Conservation (phyloP, 2,113 vertebrate genomes). For the Antigone vipio region DNA sequence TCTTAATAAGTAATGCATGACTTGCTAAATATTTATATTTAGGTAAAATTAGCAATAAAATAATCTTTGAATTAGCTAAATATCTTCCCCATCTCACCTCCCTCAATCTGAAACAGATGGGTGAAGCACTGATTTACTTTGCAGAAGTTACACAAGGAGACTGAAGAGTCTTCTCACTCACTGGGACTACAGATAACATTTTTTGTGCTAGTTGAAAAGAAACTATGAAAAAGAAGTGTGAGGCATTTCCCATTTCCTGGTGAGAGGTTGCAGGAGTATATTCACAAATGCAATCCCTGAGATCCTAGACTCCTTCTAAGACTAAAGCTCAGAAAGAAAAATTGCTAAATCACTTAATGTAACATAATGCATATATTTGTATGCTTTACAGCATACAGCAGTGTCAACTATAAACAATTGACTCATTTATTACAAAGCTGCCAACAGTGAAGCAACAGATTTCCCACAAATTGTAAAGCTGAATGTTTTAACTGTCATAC, state of each 20-base stretch:
- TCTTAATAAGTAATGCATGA: not conserved
- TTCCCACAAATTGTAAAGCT: not conserved
- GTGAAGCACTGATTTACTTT: not conserved
- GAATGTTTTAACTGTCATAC: not conserved
- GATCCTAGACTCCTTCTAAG: not conserved
- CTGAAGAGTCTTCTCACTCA: not conserved
- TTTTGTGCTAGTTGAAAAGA: not conserved
- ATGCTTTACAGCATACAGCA: not conserved
- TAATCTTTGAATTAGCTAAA: not conserved
- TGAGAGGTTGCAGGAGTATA: not conserved
- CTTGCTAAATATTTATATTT: not conserved
- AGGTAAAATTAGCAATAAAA: not conserved
- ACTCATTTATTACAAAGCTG: not conserved
- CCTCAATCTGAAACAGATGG: not conserved
- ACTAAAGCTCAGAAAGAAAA: not conserved
- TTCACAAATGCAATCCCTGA: not conserved
- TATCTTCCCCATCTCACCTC: not conserved
- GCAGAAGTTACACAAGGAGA: not conserved
- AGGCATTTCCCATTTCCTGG: not conserved
- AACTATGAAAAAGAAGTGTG: not conserved
- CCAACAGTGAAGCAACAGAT: not conserved
- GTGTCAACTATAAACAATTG: not conserved
- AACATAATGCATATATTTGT: not conserved
- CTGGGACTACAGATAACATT: not conserved
- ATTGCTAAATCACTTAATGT: not conserved